These are phyloP conservation scores for Alligator mississippiensis DNA, from an alignment of 2,113 vertebrate species.

Conservation along the genomic window DNA sequence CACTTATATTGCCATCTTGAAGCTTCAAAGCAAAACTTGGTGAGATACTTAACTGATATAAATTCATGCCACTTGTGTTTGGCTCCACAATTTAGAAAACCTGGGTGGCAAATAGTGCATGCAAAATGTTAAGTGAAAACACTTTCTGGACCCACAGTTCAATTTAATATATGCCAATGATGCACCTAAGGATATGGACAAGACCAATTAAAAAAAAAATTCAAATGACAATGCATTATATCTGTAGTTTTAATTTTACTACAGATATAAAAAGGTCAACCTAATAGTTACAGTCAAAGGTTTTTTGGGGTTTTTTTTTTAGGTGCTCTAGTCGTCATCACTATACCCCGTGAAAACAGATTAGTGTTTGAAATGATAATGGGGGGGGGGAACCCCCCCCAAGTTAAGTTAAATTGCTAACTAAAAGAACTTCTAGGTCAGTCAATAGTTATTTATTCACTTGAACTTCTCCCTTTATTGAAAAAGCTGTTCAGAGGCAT, in stretches of 20 bases:
- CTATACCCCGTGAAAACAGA: background rate
- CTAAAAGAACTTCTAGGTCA: background rate
- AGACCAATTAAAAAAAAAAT: background rate
- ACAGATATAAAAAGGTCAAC: background rate
- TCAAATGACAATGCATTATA: background rate
- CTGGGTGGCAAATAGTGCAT: background rate
- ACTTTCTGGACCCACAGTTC: background rate
- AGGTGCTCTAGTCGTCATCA: background rate
- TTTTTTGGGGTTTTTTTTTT: too few species aligned
- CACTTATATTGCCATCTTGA: background rate
- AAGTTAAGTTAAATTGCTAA: background rate
- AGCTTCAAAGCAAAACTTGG: slow-evolving; percentile 30
- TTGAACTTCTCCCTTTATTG: background rate
- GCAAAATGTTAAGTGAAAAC: background rate
- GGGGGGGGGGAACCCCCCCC: too few species aligned
- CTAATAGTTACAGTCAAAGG: background rate
- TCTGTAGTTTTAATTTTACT: background rate
- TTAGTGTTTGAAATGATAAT: background rate
- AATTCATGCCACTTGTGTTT: background rate
- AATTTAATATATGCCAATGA: background rate
- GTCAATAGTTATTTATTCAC: background rate
- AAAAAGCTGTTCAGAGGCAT: background rate
- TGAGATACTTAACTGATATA: background rate
- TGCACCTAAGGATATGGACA: background rate
- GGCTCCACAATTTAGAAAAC: background rate